Evolutionary conservation across 2,888 invertebrate genomes (phyloP), one percentile per base, ranked within the genome.

Genomic region (Thereva unica): DNA sequence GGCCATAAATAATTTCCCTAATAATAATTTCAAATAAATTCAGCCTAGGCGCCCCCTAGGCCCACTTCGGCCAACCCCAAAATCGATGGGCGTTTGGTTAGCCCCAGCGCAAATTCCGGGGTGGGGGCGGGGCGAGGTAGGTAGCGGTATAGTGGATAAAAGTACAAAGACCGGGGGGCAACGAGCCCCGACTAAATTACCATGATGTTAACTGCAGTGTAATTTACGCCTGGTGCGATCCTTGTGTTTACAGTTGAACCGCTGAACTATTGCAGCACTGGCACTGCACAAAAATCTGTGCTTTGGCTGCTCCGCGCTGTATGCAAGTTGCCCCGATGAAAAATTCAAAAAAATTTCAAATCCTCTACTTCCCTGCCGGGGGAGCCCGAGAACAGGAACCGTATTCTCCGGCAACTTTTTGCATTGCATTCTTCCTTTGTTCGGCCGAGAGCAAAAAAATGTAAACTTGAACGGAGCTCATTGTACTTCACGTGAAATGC

Each of bases 381-480:
- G 23, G 23, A 23, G 23, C 23, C 1, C 23, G 23, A 23, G 23
- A 23, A 23, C 23, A 23, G 23, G 23, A 61, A 61, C 61, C 50
- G 61, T 61, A 61, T 61, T 61, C 50, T 61, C 61, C 61, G 49
- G 50, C 34, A 61, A 50, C 50, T 50, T 45, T 61, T 61, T 61
- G 23, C 50, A 61, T 61, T 61, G 61, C 50, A 41, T 41, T 40
- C 40, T 34, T 47, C 49, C 40, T 61, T 61, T 61, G 61, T 50
- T 61, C 61, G 50, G 50, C n/a, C 23, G 23, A 23, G 61, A 61
- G 50, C 40, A 61, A 61, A 61, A 38, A 50, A 61, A 61, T 41
- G 61, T 50, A 61, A 61, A 61, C 61, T 61, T 61, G 50, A 49
- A 40, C 61, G 61, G 61, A 49, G 37, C 61, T 50, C 61, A 61